These are phyloP conservation scores for Aldrovandia affinis DNA, from an alignment of 2,797 vertebrate species.

Conservation along the genomic window DNA sequence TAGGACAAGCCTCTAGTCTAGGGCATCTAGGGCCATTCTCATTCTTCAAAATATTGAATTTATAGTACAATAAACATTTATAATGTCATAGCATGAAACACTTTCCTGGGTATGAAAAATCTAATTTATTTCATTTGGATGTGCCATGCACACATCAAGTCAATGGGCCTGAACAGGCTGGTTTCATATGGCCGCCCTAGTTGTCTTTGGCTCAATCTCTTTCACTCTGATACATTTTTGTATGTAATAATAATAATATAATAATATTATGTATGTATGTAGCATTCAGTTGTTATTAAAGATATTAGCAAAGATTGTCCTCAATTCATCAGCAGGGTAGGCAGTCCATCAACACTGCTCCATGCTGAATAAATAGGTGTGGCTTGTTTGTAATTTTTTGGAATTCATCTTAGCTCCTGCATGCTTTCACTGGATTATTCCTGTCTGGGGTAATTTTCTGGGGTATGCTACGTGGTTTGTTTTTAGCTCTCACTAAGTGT, in stretches of 20 bases:
- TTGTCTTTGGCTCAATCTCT: not conserved
- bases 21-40: not conserved
- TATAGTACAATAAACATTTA: not conserved
- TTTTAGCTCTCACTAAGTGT: too few relatives aligned
- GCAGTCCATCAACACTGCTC: too few relatives aligned
- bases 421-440: too few relatives aligned
- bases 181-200: not conserved
- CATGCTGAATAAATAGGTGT: too few relatives aligned
- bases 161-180: not conserved
- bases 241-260: not conserved
- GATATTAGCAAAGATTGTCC: too few relatives aligned
- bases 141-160: not conserved
- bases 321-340: too few relatives aligned
- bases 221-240: not conserved
- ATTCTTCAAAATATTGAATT: not conserved
- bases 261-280: too few relatives aligned
- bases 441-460: too few relatives aligned
- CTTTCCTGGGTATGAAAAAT: not conserved
- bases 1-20: not conserved
- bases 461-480: too few relatives aligned
- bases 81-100: not conserved
- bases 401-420: too few relatives aligned
- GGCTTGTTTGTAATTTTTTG: too few relatives aligned
- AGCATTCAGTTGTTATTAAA: too few relatives aligned
- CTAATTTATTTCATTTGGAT: not conserved